Percentiles rank a stretch among this genome's conserved stretches.
Conservation (phyloP, 2,797 vertebrate genomes). For the Emydoidea blandingii region DNA sequence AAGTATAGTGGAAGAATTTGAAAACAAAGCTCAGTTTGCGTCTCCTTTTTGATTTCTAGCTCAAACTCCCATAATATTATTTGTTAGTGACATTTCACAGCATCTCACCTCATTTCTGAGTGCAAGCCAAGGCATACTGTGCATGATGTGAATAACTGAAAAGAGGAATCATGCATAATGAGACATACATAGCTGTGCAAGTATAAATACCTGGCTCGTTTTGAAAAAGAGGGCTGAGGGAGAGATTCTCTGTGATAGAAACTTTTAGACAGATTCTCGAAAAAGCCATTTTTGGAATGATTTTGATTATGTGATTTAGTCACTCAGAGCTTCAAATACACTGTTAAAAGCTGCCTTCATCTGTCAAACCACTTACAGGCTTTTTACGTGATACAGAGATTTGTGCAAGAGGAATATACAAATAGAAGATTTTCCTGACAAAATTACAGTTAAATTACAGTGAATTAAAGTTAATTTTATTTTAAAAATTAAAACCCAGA, state of each 20-base stretch:
- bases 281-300: slow-evolving; percentile 51
- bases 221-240: background rate
- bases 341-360: slow-evolving; percentile 60
- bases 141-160: slow-evolving; percentile 63
- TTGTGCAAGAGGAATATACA: slow-evolving; percentile 24
- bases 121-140: slow-evolving; percentile 50
- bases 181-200: slow-evolving; percentile 16
- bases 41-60: slow-evolving; percentile 47
- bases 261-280: slow-evolving; percentile 58
- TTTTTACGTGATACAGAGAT: slow-evolving; percentile 34
- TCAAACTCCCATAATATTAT: slow-evolving; percentile 12
- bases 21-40: slow-evolving; percentile 29
- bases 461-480: background rate
- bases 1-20: slow-evolving; percentile 18
- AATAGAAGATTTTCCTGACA: slow-evolving; percentile 18
- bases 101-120: slow-evolving; percentile 46
- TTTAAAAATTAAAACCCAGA: slow-evolving; percentile 39
- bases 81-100: slow-evolving; percentile 66
- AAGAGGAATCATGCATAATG: slow-evolving; percentile 63
- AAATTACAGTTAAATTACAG: background rate
- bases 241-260: slow-evolving; percentile 45
- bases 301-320: slow-evolving; percentile 59
- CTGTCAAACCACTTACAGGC: slow-evolving; percentile 49
- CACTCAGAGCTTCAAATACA: slow-evolving; percentile 42
- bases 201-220: slow-evolving; percentile 36